These are phyloP conservation scores for Phalloptychus januarius DNA, from an alignment of 2,797 vertebrate genomes.

Conservation along the genomic window DNA sequence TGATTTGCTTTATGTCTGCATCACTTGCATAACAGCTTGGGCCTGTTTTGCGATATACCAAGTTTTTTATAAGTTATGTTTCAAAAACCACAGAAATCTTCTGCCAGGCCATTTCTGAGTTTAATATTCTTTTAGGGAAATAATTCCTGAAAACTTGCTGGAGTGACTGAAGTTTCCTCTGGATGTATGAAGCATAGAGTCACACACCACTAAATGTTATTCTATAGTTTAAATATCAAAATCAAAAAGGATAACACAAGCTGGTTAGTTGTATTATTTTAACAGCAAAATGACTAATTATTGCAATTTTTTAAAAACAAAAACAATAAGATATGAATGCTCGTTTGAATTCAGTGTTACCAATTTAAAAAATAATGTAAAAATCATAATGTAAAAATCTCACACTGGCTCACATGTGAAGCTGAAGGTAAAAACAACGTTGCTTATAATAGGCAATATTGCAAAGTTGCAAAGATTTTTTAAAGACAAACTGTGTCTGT, in stretches of 20 bases:
- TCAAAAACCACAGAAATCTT: not conserved
- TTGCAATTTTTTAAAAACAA: not conserved
- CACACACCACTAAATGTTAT: not conserved
- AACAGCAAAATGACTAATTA: not conserved
- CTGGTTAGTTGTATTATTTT: not conserved
- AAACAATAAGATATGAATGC: not conserved
- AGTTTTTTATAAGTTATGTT: not conserved
- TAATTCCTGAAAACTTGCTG: not conserved
- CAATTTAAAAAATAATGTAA: not conserved
- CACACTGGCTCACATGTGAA: not conserved
- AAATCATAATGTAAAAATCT: not conserved
- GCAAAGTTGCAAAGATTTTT: not conserved
- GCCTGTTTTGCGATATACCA: not conserved
- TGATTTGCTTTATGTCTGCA: conserved; percentile 4
- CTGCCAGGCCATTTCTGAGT: not conserved
- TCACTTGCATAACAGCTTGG: not conserved
- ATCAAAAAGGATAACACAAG: not conserved
- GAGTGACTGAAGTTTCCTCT: not conserved
- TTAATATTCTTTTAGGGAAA: not conserved
- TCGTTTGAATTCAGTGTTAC: not conserved
- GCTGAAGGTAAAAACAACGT: conserved; percentile 15
- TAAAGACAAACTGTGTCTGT: conserved; percentile 20
- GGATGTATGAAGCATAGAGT: not conserved
- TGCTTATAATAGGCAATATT: conserved; percentile 2
- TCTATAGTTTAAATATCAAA: not conserved